Evolutionary conservation across 1,140 invertebrate species (phyloP).

Genomic region (Saccostrea echinata): DNA sequence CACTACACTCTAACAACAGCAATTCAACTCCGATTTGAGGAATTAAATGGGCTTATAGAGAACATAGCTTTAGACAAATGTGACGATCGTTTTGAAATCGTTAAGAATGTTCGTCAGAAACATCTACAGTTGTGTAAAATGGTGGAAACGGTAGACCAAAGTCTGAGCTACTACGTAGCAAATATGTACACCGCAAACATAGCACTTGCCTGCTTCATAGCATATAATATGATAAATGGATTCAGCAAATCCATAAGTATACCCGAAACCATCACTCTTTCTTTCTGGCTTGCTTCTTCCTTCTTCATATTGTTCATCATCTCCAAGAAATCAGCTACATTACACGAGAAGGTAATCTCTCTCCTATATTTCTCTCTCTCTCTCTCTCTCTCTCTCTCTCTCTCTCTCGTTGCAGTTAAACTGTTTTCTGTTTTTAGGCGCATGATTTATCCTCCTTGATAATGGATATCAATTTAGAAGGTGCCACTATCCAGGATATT

Average conservation of each 20-base stretch:
- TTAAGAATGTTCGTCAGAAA: neutral
- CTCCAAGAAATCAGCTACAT: constrained; percentile 12
- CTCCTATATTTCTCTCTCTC: no score
- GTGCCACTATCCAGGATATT: neutral
- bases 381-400: no score
- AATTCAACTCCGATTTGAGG: neutral
- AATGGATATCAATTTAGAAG: neutral
- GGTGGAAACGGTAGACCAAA: constrained; percentile 25
- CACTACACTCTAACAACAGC: neutral
- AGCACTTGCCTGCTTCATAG: neutral
- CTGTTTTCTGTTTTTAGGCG: no score
- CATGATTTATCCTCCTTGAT: neutral
- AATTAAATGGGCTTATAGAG: neutral
- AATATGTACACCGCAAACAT: neutral
- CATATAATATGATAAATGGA: neutral
- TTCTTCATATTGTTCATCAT: neutral
- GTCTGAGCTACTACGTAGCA: neutral
- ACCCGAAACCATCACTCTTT: neutral
- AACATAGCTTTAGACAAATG: neutral
- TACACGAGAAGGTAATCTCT: neutral
- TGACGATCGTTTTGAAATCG: neutral
- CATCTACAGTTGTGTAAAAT: constrained; percentile 5
- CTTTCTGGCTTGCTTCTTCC: neutral
- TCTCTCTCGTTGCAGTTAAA: no score
- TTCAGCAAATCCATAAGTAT: neutral